phyloP scores from a whole-genome alignment of 2,797 vertebrate genomes.

The Echiichthys vipera region DNA sequence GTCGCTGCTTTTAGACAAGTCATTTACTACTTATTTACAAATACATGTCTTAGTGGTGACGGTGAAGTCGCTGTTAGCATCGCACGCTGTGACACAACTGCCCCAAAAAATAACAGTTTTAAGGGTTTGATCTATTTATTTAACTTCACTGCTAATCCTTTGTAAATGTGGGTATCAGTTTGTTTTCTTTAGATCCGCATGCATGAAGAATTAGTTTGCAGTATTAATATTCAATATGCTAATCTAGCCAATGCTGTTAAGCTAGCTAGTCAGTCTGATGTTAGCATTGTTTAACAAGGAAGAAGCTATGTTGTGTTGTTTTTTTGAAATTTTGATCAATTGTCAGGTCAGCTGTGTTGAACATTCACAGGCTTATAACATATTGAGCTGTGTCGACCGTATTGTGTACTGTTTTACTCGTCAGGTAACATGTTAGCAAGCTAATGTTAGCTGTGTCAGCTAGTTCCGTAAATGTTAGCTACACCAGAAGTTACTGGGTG shows the following conservation, averaged over 20 bases:
- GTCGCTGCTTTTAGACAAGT: not conserved
- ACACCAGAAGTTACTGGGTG: no score
- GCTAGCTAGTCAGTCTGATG: not conserved
- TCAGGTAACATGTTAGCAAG: not conserved
- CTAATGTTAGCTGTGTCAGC: not conserved
- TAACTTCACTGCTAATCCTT: not conserved
- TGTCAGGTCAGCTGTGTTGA: not conserved
- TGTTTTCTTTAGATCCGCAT: not conserved
- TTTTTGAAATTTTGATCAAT: not conserved
- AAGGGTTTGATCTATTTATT: no score
- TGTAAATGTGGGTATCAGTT: not conserved
- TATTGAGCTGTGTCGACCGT: no score
- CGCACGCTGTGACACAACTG: not conserved
- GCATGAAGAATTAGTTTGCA: not conserved
- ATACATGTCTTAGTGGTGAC: not conserved
- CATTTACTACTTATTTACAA: not conserved
- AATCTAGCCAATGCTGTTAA: not conserved
- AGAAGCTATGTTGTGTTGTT: not conserved
- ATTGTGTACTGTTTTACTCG: no score
- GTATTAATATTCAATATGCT: not conserved
- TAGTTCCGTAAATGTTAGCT: not conserved
- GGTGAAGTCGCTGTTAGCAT: not conserved
- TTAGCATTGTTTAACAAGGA: no score
- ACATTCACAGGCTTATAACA: no score
- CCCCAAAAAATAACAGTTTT: not conserved